Base-by-base conservation (phyloP, 1,140 invertebrate species). In the Hyles euphorbiae region DNA sequence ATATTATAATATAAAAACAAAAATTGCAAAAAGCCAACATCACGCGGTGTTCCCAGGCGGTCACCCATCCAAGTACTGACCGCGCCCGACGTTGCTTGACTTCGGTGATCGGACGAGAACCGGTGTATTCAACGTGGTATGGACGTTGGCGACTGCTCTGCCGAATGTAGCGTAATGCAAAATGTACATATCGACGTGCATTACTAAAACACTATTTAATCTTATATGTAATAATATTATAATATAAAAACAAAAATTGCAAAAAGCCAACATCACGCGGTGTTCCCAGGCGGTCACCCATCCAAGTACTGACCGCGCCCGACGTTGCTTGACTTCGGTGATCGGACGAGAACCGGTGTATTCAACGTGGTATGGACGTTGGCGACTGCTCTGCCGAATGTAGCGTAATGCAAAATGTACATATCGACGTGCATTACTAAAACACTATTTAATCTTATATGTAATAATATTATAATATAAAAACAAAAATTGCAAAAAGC, bases 101-200 rank as follows among this genome's bases (percentile, higher is more conserved):
- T 61, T 65, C 59, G 59, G 59, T 65, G 63, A 65, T 65, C 63
- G 59, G 63, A 65, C 59, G 59, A 65, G 63, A 65, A 65, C 63
- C 63, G 63, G 63, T 65, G 63, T 60, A 32, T 60, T 64, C 62
- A 64, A 64, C 62, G 53, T 64, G 47, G 62, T 59, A 60, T 60
- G 62, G 56, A 52, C 56, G 56, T 52, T 58, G 49, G 49, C 56
- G 9, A 56, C 22, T 22, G 22, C 22, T 22, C 22, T 22, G 22
- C 22, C 22, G 22, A 22, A 22, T 22, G 22, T 22, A 22, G 22
- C 22, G 22, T 22, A 22, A 22, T 22, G 22, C 22, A 22, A 22
- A 22, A 22, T 22, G 22, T 22, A 22, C 22, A n/a, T n/a, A n/a
- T n/a, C n/a, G n/a, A n/a, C n/a, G n/a, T n/a, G n/a, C n/a, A n/a